phyloP scores from a whole-genome alignment of 2,888 invertebrate species.

The Clunio marinus region DNA sequence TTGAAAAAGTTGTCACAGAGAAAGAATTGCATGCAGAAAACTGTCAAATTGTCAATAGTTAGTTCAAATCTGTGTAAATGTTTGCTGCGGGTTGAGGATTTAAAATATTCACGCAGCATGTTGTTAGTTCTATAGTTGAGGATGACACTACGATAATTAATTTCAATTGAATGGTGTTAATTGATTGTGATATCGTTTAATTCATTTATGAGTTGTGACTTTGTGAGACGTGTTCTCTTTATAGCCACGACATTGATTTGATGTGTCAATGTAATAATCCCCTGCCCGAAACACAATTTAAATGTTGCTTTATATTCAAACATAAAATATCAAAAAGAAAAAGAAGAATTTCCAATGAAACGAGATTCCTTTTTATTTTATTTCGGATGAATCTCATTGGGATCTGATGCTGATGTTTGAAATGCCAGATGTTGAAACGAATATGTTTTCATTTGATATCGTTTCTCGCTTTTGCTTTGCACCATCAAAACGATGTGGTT shows the following conservation, averaged over 20 bases:
- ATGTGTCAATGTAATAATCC: background rate
- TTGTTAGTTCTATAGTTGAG: too few species aligned
- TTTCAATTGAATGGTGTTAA: constrained; percentile 17
- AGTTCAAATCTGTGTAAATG: background rate
- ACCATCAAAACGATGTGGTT: background rate
- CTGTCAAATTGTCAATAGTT: constrained; percentile 10
- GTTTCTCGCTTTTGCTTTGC: background rate
- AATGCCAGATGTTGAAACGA: background rate
- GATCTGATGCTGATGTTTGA: background rate
- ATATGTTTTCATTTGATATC: background rate
- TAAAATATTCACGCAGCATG: too few species aligned
- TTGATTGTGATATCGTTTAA: constrained; percentile 9
- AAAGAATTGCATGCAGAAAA: background rate
- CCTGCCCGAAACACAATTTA: background rate
- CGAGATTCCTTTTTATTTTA: background rate
- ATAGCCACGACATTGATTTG: background rate
- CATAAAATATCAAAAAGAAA: background rate
- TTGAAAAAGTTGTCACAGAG: background rate
- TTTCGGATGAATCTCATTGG: background rate
- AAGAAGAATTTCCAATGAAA: background rate
- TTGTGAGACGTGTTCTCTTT: background rate
- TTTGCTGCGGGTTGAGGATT: too few species aligned
- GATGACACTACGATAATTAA: background rate
- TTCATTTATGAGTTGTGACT: background rate
- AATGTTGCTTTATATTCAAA: background rate